Base-by-base conservation (phyloP, 1,140 invertebrate species). In the Apis dorsata region DNA sequence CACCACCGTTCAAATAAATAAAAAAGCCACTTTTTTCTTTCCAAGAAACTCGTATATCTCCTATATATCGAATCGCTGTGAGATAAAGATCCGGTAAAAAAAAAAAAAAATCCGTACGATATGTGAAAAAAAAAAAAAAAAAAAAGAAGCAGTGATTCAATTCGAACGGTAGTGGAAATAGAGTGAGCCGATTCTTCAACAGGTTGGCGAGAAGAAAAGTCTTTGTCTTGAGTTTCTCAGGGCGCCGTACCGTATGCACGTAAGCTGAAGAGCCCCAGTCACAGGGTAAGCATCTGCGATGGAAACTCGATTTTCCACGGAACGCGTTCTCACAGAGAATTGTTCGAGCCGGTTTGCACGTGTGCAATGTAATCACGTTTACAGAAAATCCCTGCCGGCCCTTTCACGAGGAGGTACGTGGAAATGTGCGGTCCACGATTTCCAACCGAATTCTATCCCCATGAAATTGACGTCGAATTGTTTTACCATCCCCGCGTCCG, bases 221-320 rank as follows among this genome's bases (percentile, higher is more conserved):
- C 89, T 89, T 85, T 88, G 88, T 91, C 89, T 91, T 89, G 81
- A 87, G 89, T 90, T 86, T 85, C 86, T 86, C 78, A 62, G 76
- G 70, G 59, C 63, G 65, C 0, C 63, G 82, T 75, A 72, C 81
- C 85, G 81, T 84, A 82, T 79, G 85, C 85, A 82, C 85, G 34
- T 34, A 86, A 87, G 82, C 84, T 63, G 69, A 78, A 88, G 79
- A 83, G 73, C 79, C 78, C 83, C 74, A 7, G 79, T 34, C 34
- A 83, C 69, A 80, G 83, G 83, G 69, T 83, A 91, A 91, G 90
- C 86, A 87, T 90, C 85, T 88, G 89, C 90, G 88, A 90, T 89
- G 88, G 86, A 90, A 92, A 92, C 88, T 91, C 90, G 88, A 91
- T 92, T 90, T 90, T 88, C 88, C 87, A 88, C 88, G 89, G 91